These are phyloP conservation scores for Matsumyia berberina DNA, from an alignment of 2,888 invertebrate genomes.

Conservation along the genomic window DNA sequence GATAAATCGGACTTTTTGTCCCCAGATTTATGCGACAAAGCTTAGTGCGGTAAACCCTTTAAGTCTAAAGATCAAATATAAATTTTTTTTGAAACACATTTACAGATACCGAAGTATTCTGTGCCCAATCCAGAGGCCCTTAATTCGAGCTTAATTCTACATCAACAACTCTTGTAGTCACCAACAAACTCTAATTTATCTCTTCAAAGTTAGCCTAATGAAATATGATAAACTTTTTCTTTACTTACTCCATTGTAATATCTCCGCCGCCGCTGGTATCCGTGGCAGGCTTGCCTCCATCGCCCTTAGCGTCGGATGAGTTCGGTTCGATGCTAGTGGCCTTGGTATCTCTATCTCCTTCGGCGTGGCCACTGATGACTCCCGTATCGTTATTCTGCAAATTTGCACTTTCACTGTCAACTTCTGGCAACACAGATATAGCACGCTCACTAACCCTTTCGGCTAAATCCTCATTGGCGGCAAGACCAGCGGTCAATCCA, in stretches of 20 bases:
- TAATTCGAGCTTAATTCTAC: too few species aligned
- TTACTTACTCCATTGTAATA: slow-evolving; percentile 41
- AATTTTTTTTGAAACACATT: too few species aligned
- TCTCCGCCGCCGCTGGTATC: neutral
- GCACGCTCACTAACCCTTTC: slow-evolving; percentile 84
- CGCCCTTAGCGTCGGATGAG: slow-evolving; percentile 14
- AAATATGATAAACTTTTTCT: too few species aligned
- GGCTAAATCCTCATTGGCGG: slow-evolving; percentile 77
- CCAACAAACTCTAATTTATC: too few species aligned
- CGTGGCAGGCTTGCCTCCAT: slow-evolving; percentile 48
- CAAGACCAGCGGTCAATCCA: slow-evolving; percentile 42
- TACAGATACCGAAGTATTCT: too few species aligned
- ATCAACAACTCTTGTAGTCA: too few species aligned
- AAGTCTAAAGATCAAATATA: too few species aligned
- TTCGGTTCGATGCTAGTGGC: slow-evolving; percentile 19
- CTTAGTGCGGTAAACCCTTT: too few species aligned
- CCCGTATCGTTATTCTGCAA: slow-evolving; percentile 80
- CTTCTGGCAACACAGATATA: slow-evolving; percentile 86
- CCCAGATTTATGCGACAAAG: too few species aligned
- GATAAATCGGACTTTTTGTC: too few species aligned
- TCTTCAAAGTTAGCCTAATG: too few species aligned
- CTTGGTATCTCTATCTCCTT: slow-evolving; percentile 33
- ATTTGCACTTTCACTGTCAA: slow-evolving; percentile 87
- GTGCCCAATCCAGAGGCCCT: too few species aligned
- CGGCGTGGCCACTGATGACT: slow-evolving; percentile 24